Evolutionary conservation across 2,888 invertebrate genomes (phyloP), one percentile per base, ranked within the genome.

Genomic region (Drosophila meridionalis): DNA sequence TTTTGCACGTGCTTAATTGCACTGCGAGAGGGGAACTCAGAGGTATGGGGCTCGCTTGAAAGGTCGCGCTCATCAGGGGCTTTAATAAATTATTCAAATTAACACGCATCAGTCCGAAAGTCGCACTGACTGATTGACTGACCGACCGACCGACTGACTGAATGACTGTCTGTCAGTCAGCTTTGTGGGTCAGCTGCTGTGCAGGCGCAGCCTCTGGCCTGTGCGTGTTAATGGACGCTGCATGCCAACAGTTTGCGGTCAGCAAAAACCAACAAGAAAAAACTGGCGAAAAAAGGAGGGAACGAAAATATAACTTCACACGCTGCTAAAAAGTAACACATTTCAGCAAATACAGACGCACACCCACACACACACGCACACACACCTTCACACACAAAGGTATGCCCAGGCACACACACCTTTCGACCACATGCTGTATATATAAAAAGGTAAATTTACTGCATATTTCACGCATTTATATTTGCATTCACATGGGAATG

Each of bases 51-150:
- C 50, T 66, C 65, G 76, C 87, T 71, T 84, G 84, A 83, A 87
- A 89, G 80, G 84, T 79, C 76, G 82, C 82, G 82, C 90, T 86
- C 85, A 83, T 90, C 92, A 92, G 83, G 82, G 83, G 78, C 83
- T 85, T 87, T 91, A 91, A 89, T 91, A 90, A 89, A 90, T 89
- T 92, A 92, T 91, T 92, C 88, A 92, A 92, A 92, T 91, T 92
- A 92, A 91, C 91, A 91, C 89, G 78, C 90, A 67, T 78, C 78
- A 79, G 73, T 67, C 69, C 50, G 53, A 52, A 62, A 38, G 40
- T 52, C 64, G 32, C 67, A 38, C 77, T 38, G 65, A 20, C 81
- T 34, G 69, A 64, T 67, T 50, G 59, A 45, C 45, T 26, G 43
- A 38, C 38, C 12, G 36, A 8, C 7, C n/a, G 43, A 40, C 72